Conservation (phyloP, 2,888 invertebrate genomes). For the Strigamia crassipes region DNA sequence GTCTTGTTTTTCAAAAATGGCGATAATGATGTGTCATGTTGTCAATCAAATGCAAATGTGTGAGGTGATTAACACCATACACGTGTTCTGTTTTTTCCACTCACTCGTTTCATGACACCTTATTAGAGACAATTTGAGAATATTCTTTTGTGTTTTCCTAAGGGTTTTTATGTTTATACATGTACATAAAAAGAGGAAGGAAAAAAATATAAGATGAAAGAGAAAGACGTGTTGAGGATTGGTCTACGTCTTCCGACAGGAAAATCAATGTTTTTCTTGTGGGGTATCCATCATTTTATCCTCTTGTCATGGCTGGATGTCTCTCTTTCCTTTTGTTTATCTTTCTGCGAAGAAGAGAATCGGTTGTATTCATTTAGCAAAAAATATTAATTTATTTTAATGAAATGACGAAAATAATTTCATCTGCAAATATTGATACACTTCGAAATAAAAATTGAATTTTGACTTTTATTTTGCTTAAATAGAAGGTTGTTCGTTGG, state of each 20-base stretch:
- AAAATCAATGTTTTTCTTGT: neutral
- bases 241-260: neutral
- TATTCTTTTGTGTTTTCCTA: neutral
- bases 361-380: neutral
- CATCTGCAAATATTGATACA: too few relatives aligned
- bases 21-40: neutral
- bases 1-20: neutral
- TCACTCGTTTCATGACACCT: neutral
- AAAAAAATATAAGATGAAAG: neutral
- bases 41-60: neutral
- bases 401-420: neutral
- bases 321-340: neutral
- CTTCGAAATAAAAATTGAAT: too few relatives aligned
- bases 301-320: neutral
- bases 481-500: too few relatives aligned
- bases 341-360: neutral
- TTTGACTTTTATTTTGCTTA: too few relatives aligned
- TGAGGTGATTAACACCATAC: neutral
- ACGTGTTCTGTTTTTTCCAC: neutral
- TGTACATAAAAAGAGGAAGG: too few relatives aligned
- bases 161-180: neutral
- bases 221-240: neutral
- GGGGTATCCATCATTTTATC: neutral
- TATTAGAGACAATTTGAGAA: neutral
- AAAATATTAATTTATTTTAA: neutral